phyloP scores from a whole-genome alignment of 2,888 invertebrate genomes.

The Himalopsyche japonica region DNA sequence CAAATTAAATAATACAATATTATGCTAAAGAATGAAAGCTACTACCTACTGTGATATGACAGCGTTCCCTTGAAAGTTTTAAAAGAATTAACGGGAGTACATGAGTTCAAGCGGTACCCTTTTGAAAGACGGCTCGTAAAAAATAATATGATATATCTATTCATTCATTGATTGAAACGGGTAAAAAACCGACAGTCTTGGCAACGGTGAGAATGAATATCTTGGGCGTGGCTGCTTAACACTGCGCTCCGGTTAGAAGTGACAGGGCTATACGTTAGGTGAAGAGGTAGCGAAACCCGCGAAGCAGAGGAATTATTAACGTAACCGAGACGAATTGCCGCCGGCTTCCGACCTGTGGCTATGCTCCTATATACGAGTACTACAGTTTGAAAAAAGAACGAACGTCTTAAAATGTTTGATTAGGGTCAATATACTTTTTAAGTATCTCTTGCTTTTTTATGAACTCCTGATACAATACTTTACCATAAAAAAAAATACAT shows the following conservation, averaged over 20 bases:
- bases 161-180: neutral
- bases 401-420: neutral
- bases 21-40: no score
- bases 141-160: neutral
- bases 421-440: no score
- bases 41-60: no score
- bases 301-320: neutral
- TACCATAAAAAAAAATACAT: no score
- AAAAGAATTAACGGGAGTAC: neutral
- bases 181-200: neutral
- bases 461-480: no score
- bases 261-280: neutral
- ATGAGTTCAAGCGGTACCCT: neutral
- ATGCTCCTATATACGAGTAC: neutral
- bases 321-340: constrained; percentile 1
- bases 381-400: neutral
- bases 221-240: neutral
- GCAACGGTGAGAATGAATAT: neutral
- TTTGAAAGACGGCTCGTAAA: neutral
- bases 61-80: neutral
- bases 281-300: neutral
- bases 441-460: no score
- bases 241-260: neutral
- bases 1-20: no score
- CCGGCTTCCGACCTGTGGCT: neutral